Percentiles rank a stretch among this genome's conserved stretches.
phyloP scores from a whole-genome alignment of 2,113 vertebrate species.

The Psittacus erithacus region DNA sequence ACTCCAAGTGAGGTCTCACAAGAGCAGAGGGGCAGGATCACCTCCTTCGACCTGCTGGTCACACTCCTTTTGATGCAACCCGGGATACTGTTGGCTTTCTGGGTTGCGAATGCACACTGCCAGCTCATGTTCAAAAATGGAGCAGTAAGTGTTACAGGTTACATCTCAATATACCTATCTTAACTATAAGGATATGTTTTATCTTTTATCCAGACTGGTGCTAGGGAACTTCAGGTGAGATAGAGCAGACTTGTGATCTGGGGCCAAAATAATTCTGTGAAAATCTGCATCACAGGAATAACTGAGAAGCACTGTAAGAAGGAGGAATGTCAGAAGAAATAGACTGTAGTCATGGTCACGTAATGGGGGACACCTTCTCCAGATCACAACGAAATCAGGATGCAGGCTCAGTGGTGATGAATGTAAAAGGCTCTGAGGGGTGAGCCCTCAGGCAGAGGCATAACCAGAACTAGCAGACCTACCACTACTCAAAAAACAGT shows the following conservation, averaged over 20 bases:
- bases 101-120: no score
- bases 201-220: not conserved
- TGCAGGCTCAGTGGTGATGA: not conserved
- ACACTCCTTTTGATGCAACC: no score
- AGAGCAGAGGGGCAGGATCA: no score
- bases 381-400: not conserved
- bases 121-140: not conserved
- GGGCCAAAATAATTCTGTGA: not conserved
- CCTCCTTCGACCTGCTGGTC: no score
- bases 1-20: no score
- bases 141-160: not conserved
- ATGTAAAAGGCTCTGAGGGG: not conserved
- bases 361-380: not conserved
- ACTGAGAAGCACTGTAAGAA: not conserved
- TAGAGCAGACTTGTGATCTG: not conserved
- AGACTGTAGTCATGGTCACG: not conserved
- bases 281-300: not conserved
- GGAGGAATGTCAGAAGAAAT: not conserved
- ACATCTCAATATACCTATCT: not conserved
- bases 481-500: fast-evolving
- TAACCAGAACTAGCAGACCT: not conserved
- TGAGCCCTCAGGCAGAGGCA: not conserved
- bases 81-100: no score
- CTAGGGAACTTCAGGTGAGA: not conserved
- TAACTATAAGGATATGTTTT: not conserved